Conservation (phyloP, 2,888 invertebrate genomes). For the Eupithecia vulgata region DNA sequence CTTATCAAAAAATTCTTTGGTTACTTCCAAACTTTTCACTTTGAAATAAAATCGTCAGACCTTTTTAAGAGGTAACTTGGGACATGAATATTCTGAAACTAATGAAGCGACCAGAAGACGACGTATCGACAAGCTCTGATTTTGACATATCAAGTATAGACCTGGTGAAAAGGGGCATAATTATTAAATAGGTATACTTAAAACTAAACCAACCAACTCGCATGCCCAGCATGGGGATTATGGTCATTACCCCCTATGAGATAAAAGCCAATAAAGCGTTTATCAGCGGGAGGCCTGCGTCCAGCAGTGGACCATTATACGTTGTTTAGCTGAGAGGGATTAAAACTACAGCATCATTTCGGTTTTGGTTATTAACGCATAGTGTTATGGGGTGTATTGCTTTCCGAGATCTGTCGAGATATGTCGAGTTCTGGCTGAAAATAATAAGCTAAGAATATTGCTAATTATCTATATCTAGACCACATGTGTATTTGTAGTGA, state of each 20-base stretch:
- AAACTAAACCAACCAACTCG: neutral
- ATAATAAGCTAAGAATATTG: neutral
- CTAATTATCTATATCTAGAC: neutral
- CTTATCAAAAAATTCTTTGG: conserved; percentile 25
- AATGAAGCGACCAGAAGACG: conserved; percentile 40
- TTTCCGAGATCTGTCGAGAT: neutral
- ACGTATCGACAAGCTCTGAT: conserved; percentile 18
- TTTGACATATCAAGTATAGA: neutral
- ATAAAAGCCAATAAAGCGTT: too few species aligned
- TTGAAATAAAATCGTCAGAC: conserved; percentile 42
- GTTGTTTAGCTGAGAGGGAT: too few species aligned
- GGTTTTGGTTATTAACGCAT: neutral
- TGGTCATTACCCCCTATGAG: too few species aligned
- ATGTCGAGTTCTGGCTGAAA: neutral
- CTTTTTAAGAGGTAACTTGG: conserved; percentile 46
- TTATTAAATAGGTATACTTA: neutral
- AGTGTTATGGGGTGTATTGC: neutral
- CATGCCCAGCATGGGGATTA: too few species aligned
- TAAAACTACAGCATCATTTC: too few species aligned
- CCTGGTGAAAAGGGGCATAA: neutral
- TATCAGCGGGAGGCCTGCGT: too few species aligned
- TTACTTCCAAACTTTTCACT: conserved; percentile 38
- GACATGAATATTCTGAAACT: conserved; percentile 58
- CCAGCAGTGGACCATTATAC: too few species aligned
- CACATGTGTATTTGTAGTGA: neutral